A percentile compares a stretch with the other conserved stretches of the same genome.
Evolutionary conservation across 2,888 invertebrate species (phyloP).

Genomic region (Eledona agricola): DNA sequence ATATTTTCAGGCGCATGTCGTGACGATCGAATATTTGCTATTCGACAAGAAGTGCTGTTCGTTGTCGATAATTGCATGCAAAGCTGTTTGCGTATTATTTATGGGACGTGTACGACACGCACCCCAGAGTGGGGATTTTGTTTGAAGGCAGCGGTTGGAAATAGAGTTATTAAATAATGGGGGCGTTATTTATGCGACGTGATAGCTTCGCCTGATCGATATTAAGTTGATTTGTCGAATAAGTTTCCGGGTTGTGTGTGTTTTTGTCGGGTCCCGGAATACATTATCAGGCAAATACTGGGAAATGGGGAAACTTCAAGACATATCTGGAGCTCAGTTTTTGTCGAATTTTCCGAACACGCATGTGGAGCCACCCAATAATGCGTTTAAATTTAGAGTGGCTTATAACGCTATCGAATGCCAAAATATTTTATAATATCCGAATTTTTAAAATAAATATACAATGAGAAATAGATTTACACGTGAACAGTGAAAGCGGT

Average conservation of each 20-base stretch:
- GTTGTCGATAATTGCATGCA: too few relatives aligned
- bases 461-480: too few relatives aligned
- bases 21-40: conserved; percentile 16
- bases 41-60: conserved; percentile 13
- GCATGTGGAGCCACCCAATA: too few relatives aligned
- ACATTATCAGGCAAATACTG: conserved; percentile 13
- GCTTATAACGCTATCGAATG: too few relatives aligned
- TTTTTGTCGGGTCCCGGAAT: conserved; percentile 8
- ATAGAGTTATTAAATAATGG: background rate
- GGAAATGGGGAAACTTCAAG: conserved; percentile 6
- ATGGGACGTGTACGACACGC: too few relatives aligned
- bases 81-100: too few relatives aligned
- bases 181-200: background rate
- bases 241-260: conserved; percentile 12
- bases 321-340: conserved; percentile 9
- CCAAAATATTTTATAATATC: too few relatives aligned
- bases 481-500: too few relatives aligned
- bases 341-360: conserved; percentile 6
- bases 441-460: too few relatives aligned
- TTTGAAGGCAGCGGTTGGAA: conserved; percentile 1
- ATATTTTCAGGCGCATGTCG: conserved; percentile 14
- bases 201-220: conserved; percentile 2
- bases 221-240: conserved; percentile 3
- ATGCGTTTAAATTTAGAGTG: too few relatives aligned
- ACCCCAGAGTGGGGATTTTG: too few relatives aligned